phyloP scores from a whole-genome alignment of 2,888 invertebrate species.

The Sipunculus nudus region DNA sequence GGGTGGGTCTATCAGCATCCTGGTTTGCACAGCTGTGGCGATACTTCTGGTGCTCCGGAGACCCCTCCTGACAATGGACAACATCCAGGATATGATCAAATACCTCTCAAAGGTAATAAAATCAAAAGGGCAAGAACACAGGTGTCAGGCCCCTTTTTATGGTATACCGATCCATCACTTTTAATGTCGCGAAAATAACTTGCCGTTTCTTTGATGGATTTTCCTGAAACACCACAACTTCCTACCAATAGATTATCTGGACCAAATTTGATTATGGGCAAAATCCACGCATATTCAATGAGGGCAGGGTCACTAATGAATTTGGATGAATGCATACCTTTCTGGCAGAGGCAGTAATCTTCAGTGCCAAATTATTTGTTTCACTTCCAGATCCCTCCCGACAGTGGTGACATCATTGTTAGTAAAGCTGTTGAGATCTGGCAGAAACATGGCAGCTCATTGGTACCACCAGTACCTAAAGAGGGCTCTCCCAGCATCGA shows the following conservation, averaged over 20 bases:
- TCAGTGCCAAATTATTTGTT: too few species aligned
- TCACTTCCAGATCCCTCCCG: slow-evolving; percentile 77
- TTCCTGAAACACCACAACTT: too few species aligned
- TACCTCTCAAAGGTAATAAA: slow-evolving; percentile 75
- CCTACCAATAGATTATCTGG: too few species aligned
- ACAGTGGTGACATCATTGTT: slow-evolving; percentile 82
- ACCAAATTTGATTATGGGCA: background rate
- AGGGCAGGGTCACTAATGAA: background rate
- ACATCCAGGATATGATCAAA: slow-evolving; percentile 73
- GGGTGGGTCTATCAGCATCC: slow-evolving; percentile 84
- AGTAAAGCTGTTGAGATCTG: slow-evolving; percentile 87
- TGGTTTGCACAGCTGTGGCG: slow-evolving; percentile 81
- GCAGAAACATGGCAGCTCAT: slow-evolving; percentile 79
- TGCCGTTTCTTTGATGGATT: too few species aligned
- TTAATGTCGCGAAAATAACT: too few species aligned
- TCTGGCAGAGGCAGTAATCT: too few species aligned
- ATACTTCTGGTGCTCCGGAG: slow-evolving; percentile 77
- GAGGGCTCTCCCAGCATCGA: slow-evolving; percentile 46
- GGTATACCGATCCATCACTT: slow-evolving; percentile 22
- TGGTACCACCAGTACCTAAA: slow-evolving; percentile 38
- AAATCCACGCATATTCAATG: background rate
- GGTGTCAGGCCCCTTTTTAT: too few species aligned
- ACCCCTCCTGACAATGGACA: slow-evolving; percentile 74
- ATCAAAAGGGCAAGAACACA: too few species aligned
- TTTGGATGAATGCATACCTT: background rate